Evolutionary conservation across 1,140 invertebrate genomes (phyloP), one percentile per base, ranked within the genome.

Genomic region (Tetragnatha versicolor): DNA sequence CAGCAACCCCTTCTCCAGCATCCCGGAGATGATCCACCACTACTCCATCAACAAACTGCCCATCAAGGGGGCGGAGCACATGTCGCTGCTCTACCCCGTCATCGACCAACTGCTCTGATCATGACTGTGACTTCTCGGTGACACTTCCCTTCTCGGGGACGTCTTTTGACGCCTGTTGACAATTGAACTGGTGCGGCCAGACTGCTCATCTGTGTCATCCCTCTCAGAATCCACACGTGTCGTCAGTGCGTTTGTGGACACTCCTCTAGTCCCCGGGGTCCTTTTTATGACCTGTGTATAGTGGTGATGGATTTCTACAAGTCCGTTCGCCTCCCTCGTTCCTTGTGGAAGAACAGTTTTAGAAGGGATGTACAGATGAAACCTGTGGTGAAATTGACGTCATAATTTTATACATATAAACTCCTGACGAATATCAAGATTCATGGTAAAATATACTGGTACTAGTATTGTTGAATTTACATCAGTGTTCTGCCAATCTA

Each of bases 31-130:
- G 90, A 94, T 98, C 82, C 90, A 92, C 79, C 94, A 98, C 85
- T 98, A 97, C 85, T 94, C 94, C 70, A 89, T 93, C 53, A 95
- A 97, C 85, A 90, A 93, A 83, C 89, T 98, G 79, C 96, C 96
- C 22, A 95, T 98, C 55, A 90, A 94, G 79, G 96, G 96, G 51
- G 95, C 95, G 4, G 95, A 98, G 85, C 95, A 97, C 85, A 96
- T 98, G 92, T 94, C 93, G 85, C 90, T 98, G 77, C 88, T 94
- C 37, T 92, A 95, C 85, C 95, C 96, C 55, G 90, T 95, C 45
- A 93, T 93, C 83, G 92, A 92, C 76, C 93, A 94, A 84, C 88
- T 95, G 83, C 91, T 96, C 33, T 85, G 70, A 63, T 42, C 33
- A 27, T 14, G 31, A 9, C n/a, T 49, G 22, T n/a, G 25, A 10